Evolutionary conservation across 1,140 invertebrate genomes (phyloP).

Genomic region (Rhagoletis pomonella): DNA sequence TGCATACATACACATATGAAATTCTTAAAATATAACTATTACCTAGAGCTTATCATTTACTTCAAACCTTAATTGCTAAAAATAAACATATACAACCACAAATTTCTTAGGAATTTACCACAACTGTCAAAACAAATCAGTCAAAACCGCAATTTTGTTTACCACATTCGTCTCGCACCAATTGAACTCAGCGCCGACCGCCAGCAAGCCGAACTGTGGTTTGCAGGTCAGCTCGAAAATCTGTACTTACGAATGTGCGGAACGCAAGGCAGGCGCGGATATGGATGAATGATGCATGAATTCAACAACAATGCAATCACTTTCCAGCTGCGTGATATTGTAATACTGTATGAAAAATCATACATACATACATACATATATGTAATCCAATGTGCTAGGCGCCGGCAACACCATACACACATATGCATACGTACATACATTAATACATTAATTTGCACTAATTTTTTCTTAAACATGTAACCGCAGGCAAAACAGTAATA

Average conservation of each 20-base stretch:
- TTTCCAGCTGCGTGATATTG: constrained; percentile 45
- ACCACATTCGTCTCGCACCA: constrained; percentile 49
- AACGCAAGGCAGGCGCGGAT: constrained; percentile 18
- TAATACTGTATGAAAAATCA: not conserved
- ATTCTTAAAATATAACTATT: no score
- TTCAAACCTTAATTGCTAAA: constrained; percentile 21
- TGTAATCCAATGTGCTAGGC: not conserved
- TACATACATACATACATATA: constrained; percentile 4
- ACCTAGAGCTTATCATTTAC: not conserved
- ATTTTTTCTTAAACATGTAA: not conserved
- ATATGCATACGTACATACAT: not conserved
- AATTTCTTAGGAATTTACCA: constrained; percentile 18
- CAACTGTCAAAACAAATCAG: constrained; percentile 45
- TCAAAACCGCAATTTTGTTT: constrained; percentile 46
- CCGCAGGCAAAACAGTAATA: constrained; percentile 1
- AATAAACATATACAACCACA: constrained; percentile 17
- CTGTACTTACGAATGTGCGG: not conserved
- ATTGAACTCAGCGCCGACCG: constrained; percentile 12
- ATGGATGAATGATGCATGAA: not conserved
- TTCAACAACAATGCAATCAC: constrained; percentile 43
- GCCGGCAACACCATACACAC: not conserved
- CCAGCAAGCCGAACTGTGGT: not conserved
- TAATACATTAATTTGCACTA: not conserved
- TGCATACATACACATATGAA: no score
- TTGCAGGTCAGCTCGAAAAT: constrained; percentile 20